Conservation (phyloP, 1,140 invertebrate genomes). For the Danaus melanippus region DNA sequence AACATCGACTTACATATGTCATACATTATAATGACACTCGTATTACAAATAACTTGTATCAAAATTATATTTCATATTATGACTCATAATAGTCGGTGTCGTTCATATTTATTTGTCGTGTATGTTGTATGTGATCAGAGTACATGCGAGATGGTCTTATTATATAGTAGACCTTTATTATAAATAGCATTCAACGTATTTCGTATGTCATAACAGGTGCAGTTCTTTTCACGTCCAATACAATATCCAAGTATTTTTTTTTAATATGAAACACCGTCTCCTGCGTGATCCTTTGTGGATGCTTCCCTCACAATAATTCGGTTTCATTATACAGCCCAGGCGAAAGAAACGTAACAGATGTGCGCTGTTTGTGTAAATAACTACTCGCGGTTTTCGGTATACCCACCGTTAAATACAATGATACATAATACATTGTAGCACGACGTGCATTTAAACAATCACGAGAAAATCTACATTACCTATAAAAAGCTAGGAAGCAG, state of each 20-base stretch:
- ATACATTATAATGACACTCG: neutral
- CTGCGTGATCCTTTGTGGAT: constrained; percentile 62
- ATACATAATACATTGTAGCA: too few relatives aligned
- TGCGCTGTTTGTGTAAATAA: constrained; percentile 36
- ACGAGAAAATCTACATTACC: neutral
- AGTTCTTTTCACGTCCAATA: constrained; percentile 60
- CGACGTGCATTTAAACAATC: too few relatives aligned
- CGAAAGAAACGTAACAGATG: constrained; percentile 66
- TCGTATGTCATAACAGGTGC: constrained; percentile 69
- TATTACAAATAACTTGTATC: neutral
- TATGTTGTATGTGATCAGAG: constrained; percentile 23
- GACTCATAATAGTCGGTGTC: constrained; percentile 25
- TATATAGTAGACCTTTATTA: constrained; percentile 45
- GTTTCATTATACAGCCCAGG: constrained; percentile 59
- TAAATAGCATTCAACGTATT: constrained; percentile 57
- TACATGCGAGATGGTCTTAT: constrained; percentile 45
- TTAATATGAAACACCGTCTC: constrained; percentile 49
- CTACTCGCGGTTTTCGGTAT: constrained; percentile 53
- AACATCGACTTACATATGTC: constrained; percentile 6
- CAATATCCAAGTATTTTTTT: constrained; percentile 49
- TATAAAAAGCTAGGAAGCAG: constrained; percentile 45
- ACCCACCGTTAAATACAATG: constrained; percentile 23
- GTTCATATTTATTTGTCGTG: constrained; percentile 16
- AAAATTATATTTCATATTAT: constrained; percentile 1
- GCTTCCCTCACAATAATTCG: constrained; percentile 58